These are phyloP conservation scores for Emydura subglobosa DNA, from an alignment of 2,113 vertebrate genomes.

Conservation along the genomic window DNA sequence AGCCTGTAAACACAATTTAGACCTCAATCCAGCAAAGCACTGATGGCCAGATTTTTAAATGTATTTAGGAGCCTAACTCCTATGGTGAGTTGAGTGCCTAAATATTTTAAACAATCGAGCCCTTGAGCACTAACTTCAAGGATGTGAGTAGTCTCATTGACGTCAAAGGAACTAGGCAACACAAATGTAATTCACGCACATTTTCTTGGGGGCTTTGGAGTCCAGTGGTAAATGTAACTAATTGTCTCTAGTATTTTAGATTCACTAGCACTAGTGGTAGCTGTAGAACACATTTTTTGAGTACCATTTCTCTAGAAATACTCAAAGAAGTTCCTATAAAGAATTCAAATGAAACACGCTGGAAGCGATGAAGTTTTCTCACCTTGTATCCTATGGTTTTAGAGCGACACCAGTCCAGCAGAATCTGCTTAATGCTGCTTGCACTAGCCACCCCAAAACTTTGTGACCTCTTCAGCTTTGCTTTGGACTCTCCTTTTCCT, in stretches of 20 bases:
- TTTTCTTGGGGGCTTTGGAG: neutral
- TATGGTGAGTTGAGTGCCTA: neutral
- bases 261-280: neutral
- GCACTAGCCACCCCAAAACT: conserved; percentile 92
- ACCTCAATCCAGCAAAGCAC: neutral
- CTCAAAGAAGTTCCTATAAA: neutral
- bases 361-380: neutral
- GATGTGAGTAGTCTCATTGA: neutral
- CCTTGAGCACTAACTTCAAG: neutral
- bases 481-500: conserved; percentile 84
- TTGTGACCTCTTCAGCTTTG: conserved; percentile 93
- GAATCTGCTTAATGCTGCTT: conserved; percentile 94
- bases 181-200: neutral
- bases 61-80: neutral
- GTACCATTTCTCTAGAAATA: rapidly evolving
- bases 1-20: neutral
- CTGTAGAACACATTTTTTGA: neutral
- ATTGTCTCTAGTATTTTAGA: neutral
- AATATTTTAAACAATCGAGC: neutral
- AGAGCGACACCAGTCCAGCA: conserved; percentile 95
- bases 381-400: conserved; percentile 97
- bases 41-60: neutral
- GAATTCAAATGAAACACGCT: neutral
- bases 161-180: neutral
- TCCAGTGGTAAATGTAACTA: neutral